These are phyloP conservation scores for Pseudococcus viburni DNA, from an alignment of 2,888 invertebrate species.

Conservation along the genomic window DNA sequence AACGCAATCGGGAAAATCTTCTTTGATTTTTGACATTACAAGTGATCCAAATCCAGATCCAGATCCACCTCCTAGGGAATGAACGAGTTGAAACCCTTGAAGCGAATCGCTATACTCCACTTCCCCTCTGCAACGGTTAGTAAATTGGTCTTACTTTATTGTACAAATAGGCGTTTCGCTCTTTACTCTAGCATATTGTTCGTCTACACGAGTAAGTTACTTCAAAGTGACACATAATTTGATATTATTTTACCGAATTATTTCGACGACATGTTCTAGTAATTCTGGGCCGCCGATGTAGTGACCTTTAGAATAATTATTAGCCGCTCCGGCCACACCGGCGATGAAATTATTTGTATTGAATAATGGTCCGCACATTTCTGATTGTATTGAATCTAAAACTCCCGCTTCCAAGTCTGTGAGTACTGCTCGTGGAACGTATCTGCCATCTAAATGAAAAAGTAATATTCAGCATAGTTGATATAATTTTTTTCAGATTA, in stretches of 20 bases:
- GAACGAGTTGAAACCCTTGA: slow-evolving; percentile 60
- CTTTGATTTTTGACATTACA: slow-evolving; percentile 60
- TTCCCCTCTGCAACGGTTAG: slow-evolving; percentile 54
- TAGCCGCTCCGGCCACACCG: slow-evolving; percentile 61
- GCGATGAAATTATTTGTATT: slow-evolving; percentile 62
- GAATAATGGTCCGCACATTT: slow-evolving; percentile 61
- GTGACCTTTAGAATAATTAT: slow-evolving; percentile 64
- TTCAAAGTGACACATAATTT: slow-evolving; percentile 8
- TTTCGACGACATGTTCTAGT: slow-evolving; percentile 51
- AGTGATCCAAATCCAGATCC: slow-evolving; percentile 61
- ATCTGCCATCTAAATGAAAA: slow-evolving; percentile 64
- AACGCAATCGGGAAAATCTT: slow-evolving; percentile 61
- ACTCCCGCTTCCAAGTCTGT: slow-evolving; percentile 62
- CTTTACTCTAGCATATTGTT: background rate
- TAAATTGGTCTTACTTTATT: background rate
- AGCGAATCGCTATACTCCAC: slow-evolving; percentile 62
- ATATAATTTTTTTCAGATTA: background rate
- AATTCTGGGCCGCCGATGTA: slow-evolving; percentile 61
- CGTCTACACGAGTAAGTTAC: background rate
- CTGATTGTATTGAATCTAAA: slow-evolving; percentile 61
- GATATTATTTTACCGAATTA: slow-evolving; percentile 59
- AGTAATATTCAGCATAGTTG: background rate
- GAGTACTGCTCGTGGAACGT: slow-evolving; percentile 57
- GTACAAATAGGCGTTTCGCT: background rate
- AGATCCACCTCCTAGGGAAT: slow-evolving; percentile 61